Base-by-base conservation (phyloP, 2,888 invertebrate genomes). In the Smittia sp. region DNA sequence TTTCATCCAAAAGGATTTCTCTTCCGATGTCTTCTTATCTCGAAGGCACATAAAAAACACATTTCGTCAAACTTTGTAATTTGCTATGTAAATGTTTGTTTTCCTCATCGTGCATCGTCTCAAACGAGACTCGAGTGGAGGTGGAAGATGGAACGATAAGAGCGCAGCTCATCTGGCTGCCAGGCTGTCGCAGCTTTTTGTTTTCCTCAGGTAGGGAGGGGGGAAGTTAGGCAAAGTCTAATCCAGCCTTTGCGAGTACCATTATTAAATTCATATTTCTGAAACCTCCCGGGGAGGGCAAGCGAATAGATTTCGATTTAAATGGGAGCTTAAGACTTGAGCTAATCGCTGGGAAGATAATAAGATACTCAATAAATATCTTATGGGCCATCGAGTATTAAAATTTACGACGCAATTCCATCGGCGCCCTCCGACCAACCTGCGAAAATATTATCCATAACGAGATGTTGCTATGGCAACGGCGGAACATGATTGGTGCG, bases 21-120 rank as follows among this genome's bases (percentile, higher is more conserved):
- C 32, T n/a, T n/a, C n/a, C n/a, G n/a, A n/a, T n/a, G n/a, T 7
- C 39, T 39, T 39, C n/a, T 68, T 68, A 68, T 68, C 68, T 32
- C 24, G 24, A 46, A 68, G 46, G 62, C 68, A 68, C 68, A 68
- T 68, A 68, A 68, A 68, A 68, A 68, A 68, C 68, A 68, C 68
- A 68, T 68, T 32, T 66, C 39, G 39, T 52, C n/a, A 41, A 68
- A 68, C 24, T 46, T 46, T 46, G 68, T 68, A 68, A 68, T 68
- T 68, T 68, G 68, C 46, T 46, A 22, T 68, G 68, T 68, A 68
- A 68, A 68, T 68, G 46, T 68, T 68, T 68, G 46, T 46, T 22
- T 38, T 68, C 25, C 68, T 39, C 68, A 25, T 46, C 68, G 13
- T 68, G 68, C 46, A 68, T 68, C 46, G 68, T 32, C 32, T 32